Evolutionary conservation across 2,888 invertebrate genomes (phyloP).

Genomic region (Pristionchus maxplancki): DNA sequence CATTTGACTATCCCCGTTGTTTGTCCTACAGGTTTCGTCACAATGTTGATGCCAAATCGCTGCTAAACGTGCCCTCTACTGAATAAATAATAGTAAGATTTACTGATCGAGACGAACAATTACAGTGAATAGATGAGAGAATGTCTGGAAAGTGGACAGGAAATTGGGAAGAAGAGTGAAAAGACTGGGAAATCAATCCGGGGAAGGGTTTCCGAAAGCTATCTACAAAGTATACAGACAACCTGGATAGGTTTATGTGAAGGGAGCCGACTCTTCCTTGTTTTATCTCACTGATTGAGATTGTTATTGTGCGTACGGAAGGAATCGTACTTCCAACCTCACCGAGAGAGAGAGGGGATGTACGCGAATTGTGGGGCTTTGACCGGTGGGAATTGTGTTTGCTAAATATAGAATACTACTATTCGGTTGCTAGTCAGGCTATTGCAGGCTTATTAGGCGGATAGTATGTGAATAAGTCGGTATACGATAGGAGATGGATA

Average conservation of each 20-base stretch:
- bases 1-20: constrained; percentile 6
- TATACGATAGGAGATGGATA: background rate
- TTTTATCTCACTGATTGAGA: constrained; percentile 26
- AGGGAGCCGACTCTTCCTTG: constrained; percentile 2
- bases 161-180: background rate
- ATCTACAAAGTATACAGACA: constrained; percentile 46
- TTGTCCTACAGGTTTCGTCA: constrained; percentile 15
- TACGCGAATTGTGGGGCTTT: constrained; percentile 26
- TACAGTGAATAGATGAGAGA: background rate
- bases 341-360: background rate
- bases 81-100: background rate
- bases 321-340: background rate
- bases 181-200: background rate
- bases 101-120: background rate
- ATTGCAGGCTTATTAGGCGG: background rate
- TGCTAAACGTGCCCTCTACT: background rate
- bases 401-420: too few relatives aligned
- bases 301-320: background rate
- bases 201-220: background rate
- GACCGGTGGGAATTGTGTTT: constrained; percentile 13
- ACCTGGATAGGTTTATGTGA: constrained; percentile 12
- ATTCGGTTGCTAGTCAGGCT: background rate
- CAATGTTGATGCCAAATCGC: constrained; percentile 33
- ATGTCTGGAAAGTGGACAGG: constrained; percentile 13
- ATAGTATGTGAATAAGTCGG: background rate